A percentile compares a stretch with the other conserved stretches of the same genome.
Conservation (phyloP, 35 echinoderm and acorn worm genomes). For the Holothuria glaberrima region DNA sequence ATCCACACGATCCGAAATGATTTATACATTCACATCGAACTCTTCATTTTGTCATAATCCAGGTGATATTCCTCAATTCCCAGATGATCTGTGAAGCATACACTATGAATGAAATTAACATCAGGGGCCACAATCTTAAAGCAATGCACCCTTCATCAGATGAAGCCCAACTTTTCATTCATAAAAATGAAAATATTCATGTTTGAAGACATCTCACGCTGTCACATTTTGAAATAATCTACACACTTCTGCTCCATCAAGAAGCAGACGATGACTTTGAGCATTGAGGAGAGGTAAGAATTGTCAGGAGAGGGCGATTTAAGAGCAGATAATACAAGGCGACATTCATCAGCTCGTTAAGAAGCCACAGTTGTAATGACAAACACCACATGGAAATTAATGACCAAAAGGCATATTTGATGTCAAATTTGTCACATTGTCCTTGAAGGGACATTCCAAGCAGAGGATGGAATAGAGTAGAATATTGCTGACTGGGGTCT, state of each 20-base stretch:
- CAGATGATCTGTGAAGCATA: too few species aligned
- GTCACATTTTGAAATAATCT: not conserved
- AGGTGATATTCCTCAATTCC: too few species aligned
- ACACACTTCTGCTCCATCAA: not conserved
- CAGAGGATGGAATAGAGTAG: not conserved
- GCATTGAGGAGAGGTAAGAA: constrained; percentile 21
- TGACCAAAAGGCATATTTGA: constrained; percentile 15
- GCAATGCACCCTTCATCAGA: not conserved
- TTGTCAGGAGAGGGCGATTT: constrained; percentile 17
- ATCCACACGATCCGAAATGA: too few species aligned
- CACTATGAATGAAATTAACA: too few species aligned
- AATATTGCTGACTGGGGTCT: constrained; percentile 14
- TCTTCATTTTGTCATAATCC: too few species aligned
- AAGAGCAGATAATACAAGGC: constrained; percentile 8
- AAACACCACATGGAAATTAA: constrained; percentile 37
- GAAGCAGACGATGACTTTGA: constrained; percentile 1
- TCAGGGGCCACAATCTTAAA: too few species aligned
- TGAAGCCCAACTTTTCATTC: not conserved
- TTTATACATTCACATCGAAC: too few species aligned
- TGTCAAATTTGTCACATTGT: constrained; percentile 27
- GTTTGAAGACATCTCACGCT: not conserved
- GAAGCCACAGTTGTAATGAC: constrained; percentile 28
- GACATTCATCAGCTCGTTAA: constrained; percentile 36
- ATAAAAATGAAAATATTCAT: not conserved
- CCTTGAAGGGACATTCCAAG: not conserved